Percentiles rank a stretch among this genome's conserved stretches.
These are phyloP conservation scores for Mandrillus leucophaeus DNA, from an alignment of 2,113 vertebrate species.

Conservation along the genomic window DNA sequence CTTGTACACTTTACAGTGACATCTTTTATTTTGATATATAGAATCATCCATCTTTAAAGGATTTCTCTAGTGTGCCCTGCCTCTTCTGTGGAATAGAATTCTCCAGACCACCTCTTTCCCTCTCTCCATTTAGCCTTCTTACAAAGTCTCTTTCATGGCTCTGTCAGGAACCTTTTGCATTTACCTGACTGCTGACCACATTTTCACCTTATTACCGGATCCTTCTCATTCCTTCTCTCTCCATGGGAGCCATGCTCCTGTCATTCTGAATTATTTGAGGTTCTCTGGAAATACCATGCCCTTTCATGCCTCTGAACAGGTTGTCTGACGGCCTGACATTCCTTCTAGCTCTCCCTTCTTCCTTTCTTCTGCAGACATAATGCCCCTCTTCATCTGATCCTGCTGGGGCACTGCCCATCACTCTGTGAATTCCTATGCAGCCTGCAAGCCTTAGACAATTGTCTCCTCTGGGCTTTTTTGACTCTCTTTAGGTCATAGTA, in stretches of 20 bases:
- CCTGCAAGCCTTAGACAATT: neutral
- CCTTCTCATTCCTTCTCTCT: neutral
- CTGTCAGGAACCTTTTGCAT: neutral
- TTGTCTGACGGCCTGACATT: neutral
- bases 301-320: neutral
- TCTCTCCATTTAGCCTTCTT: neutral
- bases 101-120: neutral
- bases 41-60: slow-evolving; percentile 58
- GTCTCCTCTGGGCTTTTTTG: neutral
- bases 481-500: neutral
- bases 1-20: slow-evolving; percentile 63
- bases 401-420: neutral
- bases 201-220: neutral
- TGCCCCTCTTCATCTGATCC: neutral
- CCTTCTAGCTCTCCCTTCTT: neutral
- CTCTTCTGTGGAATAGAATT: neutral
- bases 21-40: slow-evolving; percentile 65
- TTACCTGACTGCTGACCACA: neutral
- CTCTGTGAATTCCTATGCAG: neutral
- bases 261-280: slow-evolving; percentile 27
- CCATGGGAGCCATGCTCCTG: neutral
- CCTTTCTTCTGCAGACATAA: neutral
- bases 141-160: neutral
- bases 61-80: neutral
- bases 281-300: neutral